Percentiles rank a stretch among this genome's conserved stretches.
Evolutionary conservation across 2,888 invertebrate species (phyloP).

Genomic region (Mantis religiosa): DNA sequence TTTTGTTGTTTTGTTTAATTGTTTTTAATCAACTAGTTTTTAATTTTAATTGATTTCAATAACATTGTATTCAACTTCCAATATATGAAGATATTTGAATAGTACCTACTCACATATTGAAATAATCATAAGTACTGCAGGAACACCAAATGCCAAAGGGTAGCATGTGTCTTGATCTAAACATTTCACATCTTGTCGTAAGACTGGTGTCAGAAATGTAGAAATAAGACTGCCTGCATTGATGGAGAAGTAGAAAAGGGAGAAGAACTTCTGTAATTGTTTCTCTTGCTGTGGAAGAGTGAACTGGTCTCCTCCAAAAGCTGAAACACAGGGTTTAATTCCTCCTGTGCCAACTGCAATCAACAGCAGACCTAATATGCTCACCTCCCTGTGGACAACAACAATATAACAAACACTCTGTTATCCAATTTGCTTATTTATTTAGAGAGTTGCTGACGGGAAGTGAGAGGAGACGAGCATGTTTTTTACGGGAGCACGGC

Average conservation of each 20-base stretch:
- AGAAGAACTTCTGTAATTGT: slow-evolving; percentile 82
- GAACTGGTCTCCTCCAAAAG: slow-evolving; percentile 95
- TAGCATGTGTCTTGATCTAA: slow-evolving; percentile 74
- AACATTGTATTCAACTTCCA: too few relatives aligned
- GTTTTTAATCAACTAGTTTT: too few relatives aligned
- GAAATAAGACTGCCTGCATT: slow-evolving; percentile 86
- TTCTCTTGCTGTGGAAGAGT: slow-evolving; percentile 71
- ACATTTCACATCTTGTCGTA: slow-evolving; percentile 75
- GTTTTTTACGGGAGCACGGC: too few relatives aligned
- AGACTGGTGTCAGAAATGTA: slow-evolving; percentile 80
- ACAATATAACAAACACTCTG: background rate
- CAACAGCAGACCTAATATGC: slow-evolving; percentile 63
- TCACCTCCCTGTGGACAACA: slow-evolving; percentile 51
- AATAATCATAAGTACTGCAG: slow-evolving; percentile 78
- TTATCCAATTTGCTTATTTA: background rate
- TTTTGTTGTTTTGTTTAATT: too few relatives aligned
- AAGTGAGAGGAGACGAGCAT: too few relatives aligned
- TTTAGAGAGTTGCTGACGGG: too few relatives aligned
- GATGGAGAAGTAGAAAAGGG: slow-evolving; percentile 90
- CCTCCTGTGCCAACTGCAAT: slow-evolving; percentile 92
- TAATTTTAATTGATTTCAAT: too few relatives aligned
- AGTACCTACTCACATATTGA: slow-evolving; percentile 62
- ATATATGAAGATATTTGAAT: too few relatives aligned
- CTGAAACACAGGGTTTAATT: slow-evolving; percentile 92
- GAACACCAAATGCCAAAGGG: slow-evolving; percentile 84